Percentiles rank a stretch among this genome's conserved stretches.
Conservation (phyloP, 2,888 invertebrate species). For the Mythimna pallens region DNA sequence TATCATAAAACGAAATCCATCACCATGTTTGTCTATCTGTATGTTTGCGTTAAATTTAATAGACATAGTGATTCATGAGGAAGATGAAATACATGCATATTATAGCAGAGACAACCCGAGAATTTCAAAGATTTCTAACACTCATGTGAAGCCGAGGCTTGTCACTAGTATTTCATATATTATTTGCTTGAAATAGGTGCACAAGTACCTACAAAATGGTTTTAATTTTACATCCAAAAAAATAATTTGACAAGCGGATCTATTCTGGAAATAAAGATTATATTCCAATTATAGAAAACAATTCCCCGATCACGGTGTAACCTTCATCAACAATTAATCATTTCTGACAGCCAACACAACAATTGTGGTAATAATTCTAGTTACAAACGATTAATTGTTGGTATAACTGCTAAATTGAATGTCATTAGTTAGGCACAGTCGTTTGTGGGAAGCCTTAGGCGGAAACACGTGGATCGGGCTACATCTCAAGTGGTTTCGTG, state of each 20-base stretch:
- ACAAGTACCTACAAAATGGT: neutral
- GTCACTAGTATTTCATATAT: no score
- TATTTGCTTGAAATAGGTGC: no score
- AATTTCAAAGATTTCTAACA: no score
- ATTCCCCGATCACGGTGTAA: constrained; percentile 18
- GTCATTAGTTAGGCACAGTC: constrained; percentile 48
- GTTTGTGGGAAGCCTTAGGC: constrained; percentile 54
- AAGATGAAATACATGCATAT: no score
- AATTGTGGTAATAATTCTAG: constrained; percentile 45
- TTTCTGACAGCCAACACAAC: constrained; percentile 29
- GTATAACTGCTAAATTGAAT: constrained; percentile 50
- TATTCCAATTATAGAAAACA: constrained; percentile 14
- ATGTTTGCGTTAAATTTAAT: no score
- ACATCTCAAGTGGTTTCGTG: constrained; percentile 40
- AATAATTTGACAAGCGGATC: constrained; percentile 1
- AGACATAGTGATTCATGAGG: no score
- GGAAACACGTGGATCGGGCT: constrained; percentile 47
- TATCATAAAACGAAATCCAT: no score
- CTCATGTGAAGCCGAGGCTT: no score
- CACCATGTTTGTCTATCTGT: no score
- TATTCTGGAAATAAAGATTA: constrained; percentile 20
- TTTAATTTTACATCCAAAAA: neutral
- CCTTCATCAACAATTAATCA: constrained; percentile 42
- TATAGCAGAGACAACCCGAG: no score
- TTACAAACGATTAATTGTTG: constrained; percentile 53